phyloP scores from a whole-genome alignment of 53 echinoderm and acorn worm species.

The Echinometra lucunter region DNA sequence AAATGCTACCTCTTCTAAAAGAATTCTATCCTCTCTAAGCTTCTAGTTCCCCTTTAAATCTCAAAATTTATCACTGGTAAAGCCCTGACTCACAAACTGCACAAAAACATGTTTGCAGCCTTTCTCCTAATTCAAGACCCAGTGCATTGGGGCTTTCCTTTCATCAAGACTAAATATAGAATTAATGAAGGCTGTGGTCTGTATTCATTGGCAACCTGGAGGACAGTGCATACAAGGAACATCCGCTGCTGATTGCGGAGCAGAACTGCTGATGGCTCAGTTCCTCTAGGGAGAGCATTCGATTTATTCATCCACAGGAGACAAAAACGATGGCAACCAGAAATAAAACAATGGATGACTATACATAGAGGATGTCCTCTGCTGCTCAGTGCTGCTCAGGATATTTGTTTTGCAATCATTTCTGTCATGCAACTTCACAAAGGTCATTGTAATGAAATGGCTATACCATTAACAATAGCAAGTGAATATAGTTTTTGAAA shows the following conservation, averaged over 20 bases:
- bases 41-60: not conserved
- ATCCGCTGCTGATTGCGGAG: not conserved
- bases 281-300: not conserved
- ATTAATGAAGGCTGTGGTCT: conserved; percentile 16
- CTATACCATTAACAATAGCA: not conserved
- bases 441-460: not conserved
- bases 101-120: not conserved
- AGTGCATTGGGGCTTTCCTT: conserved; percentile 9
- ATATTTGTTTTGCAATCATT: too few relatives aligned
- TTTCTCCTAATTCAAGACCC: not conserved
- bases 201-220: conserved; percentile 1
- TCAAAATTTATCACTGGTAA: not conserved
- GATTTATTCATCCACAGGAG: not conserved
- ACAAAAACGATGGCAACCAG: not conserved
- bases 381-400: not conserved
- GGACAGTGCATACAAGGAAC: not conserved
- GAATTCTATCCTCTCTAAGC: not conserved
- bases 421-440: not conserved
- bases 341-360: conserved; percentile 11
- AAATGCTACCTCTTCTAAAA: not conserved
- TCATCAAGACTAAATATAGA: conserved; percentile 18
- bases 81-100: not conserved
- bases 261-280: not conserved
- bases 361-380: not conserved
- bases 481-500: not conserved